Evolutionary conservation across 2,113 vertebrate genomes (phyloP), one percentile per base, ranked within the genome.

Genomic region (Bos javanicus): DNA sequence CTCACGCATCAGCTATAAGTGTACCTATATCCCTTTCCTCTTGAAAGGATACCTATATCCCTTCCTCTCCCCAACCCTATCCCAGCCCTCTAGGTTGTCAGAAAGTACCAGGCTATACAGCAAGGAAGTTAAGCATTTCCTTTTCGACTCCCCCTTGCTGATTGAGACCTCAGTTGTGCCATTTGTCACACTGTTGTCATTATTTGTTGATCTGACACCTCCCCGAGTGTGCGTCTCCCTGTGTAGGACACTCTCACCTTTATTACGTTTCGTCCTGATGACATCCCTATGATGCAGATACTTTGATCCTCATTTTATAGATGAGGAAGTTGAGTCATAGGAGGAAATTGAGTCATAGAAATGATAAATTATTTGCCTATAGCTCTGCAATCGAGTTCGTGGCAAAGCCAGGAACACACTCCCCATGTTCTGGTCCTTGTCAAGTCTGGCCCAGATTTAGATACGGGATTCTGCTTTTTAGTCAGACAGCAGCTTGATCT

Each of bases 251-350:
- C 36, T 88, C 86, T 94, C 9, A 16, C 60, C 16, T 96, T 46
- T 71, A 25, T 48, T 78, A 39, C 12, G 50, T 81, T 94, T 85
- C 17, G 36, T 78, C 36, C 33, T 39, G 43, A 46, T 59, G 83
- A 62, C n/a, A 71, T 92, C 54, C 14, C 59, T 90, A 39, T 54
- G 85, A 86, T 64, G 21, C 25, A 90, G 36, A 74, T 50, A 36
- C 67, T 85, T 93, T 90, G 62, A 84, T 92, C 57, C 26, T 78
- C 60, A 36, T 46, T 88, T 97, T 78, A 95, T 36, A 91, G 91
- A 93, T 84, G 74, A 94, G 71, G 71, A 94, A 91, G 85, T 64
- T 60, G 74, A 96, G 76, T 89, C 83, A 46, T 48, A 76, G 92
- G 81, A 94, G 60, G 87, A 88, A 93, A 54, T 52, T 71, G 64